phyloP scores from a whole-genome alignment of 2,797 vertebrate species.

The Pangasius larnaudii region DNA sequence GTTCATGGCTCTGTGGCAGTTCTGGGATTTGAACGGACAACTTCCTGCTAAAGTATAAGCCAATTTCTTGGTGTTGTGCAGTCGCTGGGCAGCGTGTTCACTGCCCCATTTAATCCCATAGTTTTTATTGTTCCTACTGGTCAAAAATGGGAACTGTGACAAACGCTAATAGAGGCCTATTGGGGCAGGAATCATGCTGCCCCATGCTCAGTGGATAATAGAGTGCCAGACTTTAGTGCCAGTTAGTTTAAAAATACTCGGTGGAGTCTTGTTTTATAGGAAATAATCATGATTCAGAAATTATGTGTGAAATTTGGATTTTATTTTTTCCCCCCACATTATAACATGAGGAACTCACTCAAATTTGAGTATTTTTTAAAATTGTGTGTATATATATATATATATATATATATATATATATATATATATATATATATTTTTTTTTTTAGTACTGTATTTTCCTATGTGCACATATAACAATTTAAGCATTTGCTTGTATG shows the following conservation, averaged over 20 bases:
- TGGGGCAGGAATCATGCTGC: not conserved
- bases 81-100: not conserved
- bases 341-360: too few relatives aligned
- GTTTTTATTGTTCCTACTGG: not conserved
- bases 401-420: too few relatives aligned
- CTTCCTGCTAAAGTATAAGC: not conserved
- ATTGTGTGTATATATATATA: too few relatives aligned
- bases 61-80: not conserved
- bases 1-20: not conserved
- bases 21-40: not conserved
- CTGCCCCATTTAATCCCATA: not conserved
- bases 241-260: not conserved
- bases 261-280: not conserved
- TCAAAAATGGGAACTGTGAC: not conserved
- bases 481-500: too few relatives aligned
- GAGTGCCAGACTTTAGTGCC: not conserved
- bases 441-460: too few relatives aligned
- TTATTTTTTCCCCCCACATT: too few relatives aligned
- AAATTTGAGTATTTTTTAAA: too few relatives aligned
- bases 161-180: not conserved
- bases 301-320: too few relatives aligned
- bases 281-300: not conserved
- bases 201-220: not conserved
- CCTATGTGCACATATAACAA: too few relatives aligned
- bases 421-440: too few relatives aligned